Conservation (phyloP, 2,113 vertebrate species). For the Polyodon spathula region DNA sequence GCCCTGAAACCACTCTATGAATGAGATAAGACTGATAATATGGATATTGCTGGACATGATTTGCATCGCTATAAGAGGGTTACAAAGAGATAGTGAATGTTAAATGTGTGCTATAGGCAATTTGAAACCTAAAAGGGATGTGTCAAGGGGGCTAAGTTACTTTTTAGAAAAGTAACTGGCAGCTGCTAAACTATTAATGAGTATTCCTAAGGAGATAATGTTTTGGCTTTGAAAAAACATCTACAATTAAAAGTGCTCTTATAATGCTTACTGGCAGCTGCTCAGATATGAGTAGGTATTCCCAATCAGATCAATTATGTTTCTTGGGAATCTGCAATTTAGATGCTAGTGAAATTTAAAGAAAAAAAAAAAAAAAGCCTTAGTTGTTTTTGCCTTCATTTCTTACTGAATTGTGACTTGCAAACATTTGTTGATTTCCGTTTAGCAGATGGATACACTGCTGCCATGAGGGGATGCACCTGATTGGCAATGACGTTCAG, state of each 20-base stretch:
- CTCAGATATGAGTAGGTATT: background rate
- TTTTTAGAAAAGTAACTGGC: background rate
- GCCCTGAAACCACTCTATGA: constrained; percentile 4
- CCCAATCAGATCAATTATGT: background rate
- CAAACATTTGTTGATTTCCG: no score
- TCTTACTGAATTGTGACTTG: no score
- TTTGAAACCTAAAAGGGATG: constrained; percentile 2
- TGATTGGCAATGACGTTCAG: no score
- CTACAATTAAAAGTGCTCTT: background rate
- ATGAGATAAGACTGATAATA: constrained; percentile 6
- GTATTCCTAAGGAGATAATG: background rate
- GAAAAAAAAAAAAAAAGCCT: no score
- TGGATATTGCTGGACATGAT: constrained; percentile 1
- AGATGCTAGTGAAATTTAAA: background rate
- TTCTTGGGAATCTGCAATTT: background rate
- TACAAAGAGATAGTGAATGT: background rate
- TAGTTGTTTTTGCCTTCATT: no score
- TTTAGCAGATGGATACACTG: no score
- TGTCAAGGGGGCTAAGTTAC: background rate
- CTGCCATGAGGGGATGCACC: no score
- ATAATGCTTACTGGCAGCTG: background rate
- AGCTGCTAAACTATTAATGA: background rate
- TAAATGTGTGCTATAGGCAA: background rate
- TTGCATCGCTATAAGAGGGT: constrained; percentile 1
- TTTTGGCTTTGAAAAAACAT: background rate